Conservation (phyloP, 92 coral and sea anemone species). For the Siderastrea radians region DNA sequence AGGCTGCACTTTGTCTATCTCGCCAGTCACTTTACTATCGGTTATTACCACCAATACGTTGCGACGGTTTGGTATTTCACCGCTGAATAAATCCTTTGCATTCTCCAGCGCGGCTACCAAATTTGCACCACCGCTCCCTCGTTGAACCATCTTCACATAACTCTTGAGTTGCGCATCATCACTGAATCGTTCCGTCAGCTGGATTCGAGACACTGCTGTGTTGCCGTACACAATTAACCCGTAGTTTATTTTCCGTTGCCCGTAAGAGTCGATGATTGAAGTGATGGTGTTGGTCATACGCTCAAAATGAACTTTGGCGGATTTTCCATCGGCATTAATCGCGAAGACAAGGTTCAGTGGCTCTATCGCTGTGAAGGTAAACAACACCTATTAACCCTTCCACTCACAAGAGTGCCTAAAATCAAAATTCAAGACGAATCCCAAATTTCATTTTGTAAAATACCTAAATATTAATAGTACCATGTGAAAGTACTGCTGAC, state of each 20-base stretch:
- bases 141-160: slow-evolving; percentile 60
- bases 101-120: slow-evolving; percentile 75
- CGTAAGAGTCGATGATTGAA: slow-evolving; percentile 87
- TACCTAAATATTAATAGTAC: too few species aligned
- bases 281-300: slow-evolving; percentile 79
- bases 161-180: slow-evolving; percentile 72
- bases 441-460: too few species aligned
- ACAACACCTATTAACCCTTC: neutral
- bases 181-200: slow-evolving; percentile 74
- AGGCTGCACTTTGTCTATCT: slow-evolving; percentile 6
- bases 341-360: slow-evolving; percentile 86
- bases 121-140: slow-evolving; percentile 67
- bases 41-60: slow-evolving; percentile 84
- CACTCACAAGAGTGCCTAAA: neutral
- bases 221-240: slow-evolving; percentile 83
- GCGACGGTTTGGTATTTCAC: slow-evolving; percentile 64
- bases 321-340: slow-evolving; percentile 83
- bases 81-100: slow-evolving; percentile 68
- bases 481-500: too few species aligned
- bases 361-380: slow-evolving; percentile 40
- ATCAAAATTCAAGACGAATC: too few species aligned
- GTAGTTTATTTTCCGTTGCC: slow-evolving; percentile 78
- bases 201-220: slow-evolving; percentile 68
- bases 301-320: slow-evolving; percentile 61
- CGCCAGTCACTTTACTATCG: slow-evolving; percentile 79